Evolutionary conservation across 23 tunicate species (phyloP), one percentile per base, ranked within the genome.

Genomic region (Halocynthia roretzi): DNA sequence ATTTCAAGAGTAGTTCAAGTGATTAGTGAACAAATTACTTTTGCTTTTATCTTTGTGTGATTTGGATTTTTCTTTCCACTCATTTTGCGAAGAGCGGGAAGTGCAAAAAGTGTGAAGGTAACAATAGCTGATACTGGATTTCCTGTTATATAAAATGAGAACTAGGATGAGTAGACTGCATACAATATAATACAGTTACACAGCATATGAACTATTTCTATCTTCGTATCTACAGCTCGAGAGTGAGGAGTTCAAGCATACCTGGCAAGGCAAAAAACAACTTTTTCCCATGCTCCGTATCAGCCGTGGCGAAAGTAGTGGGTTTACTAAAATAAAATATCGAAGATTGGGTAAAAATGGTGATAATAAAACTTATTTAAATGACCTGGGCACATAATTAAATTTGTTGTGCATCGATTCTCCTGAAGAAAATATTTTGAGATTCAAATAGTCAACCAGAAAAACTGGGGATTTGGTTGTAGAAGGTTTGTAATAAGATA

Each of bases 71-170:
- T 65, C 19, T 51, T 63, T 11, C 95, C 95, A 57, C 95, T 88
- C 74, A 94, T 74, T 72, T 84, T 88, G 20, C 86, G 69, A 57
- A 94, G 75, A 6, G 91, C 75, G 12, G 95, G 91, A 8, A 87
- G 80, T 10, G 86, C 91, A 56, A 94, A 94, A 10, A 94, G 57
- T 61, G 88, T 89, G 80, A 87, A 89, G 50, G 99, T 94, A 14
- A 94, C 99, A 58, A 85, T 53, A 7, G 99, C 83, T 7, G 99
- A 94, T 51, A 88, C 94, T 7, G 99, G 99, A 76, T 94, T 94
- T 52, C 98, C 98, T 87, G 75, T 17, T n/a, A 17, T 1, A 60
- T 60, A 2, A 60, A 60, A n/a, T 0, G 17, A 60, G 64, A 60
- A 60, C n/a, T 60, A 60, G n/a, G n/a, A n/a, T n/a, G n/a, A n/a